Percentiles rank a stretch among this genome's conserved stretches.
These are phyloP conservation scores for Pongo pygmaeus DNA, from an alignment of 2,113 vertebrate genomes.

Conservation along the genomic window DNA sequence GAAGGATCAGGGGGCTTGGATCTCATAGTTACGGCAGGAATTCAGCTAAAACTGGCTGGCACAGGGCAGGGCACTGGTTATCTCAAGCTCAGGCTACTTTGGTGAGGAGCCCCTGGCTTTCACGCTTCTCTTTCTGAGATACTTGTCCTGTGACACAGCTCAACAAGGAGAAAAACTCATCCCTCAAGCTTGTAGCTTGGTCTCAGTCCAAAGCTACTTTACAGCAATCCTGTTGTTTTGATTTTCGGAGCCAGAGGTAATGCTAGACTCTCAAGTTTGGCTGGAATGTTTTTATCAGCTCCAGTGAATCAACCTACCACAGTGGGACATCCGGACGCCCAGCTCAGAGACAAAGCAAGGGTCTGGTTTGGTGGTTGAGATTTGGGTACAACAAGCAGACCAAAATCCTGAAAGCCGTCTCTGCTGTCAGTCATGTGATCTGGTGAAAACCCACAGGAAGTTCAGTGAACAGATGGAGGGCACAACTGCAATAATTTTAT, in stretches of 20 bases:
- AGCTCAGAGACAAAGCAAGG: slow-evolving; percentile 79
- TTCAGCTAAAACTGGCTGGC: not conserved
- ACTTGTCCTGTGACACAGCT: not conserved
- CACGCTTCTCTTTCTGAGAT: not conserved
- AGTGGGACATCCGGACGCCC: slow-evolving; percentile 74
- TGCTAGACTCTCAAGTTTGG: slow-evolving; percentile 47
- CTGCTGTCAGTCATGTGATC: slow-evolving; percentile 79
- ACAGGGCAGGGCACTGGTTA: not conserved
- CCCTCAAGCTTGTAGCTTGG: not conserved
- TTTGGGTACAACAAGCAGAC: slow-evolving; percentile 65
- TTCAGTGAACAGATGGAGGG: slow-evolving; percentile 80
- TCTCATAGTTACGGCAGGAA: not conserved
- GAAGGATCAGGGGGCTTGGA: not conserved
- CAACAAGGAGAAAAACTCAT: slow-evolving; percentile 34
- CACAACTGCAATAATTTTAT: slow-evolving; percentile 70
- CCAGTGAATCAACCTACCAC: slow-evolving; percentile 75
- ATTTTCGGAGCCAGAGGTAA: slow-evolving; percentile 63
- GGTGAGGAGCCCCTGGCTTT: not conserved
- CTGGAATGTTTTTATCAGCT: slow-evolving; percentile 74
- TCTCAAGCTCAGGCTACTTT: not conserved
- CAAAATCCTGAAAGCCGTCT: slow-evolving; percentile 78
- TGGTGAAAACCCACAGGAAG: slow-evolving; percentile 86
- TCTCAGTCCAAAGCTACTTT: slow-evolving; percentile 52
- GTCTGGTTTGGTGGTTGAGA: slow-evolving; percentile 82
- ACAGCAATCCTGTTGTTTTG: slow-evolving; percentile 62